Percentiles rank a stretch among this genome's conserved stretches.
These are phyloP conservation scores for Nebria brevicollis DNA, from an alignment of 2,888 invertebrate species.

Conservation along the genomic window DNA sequence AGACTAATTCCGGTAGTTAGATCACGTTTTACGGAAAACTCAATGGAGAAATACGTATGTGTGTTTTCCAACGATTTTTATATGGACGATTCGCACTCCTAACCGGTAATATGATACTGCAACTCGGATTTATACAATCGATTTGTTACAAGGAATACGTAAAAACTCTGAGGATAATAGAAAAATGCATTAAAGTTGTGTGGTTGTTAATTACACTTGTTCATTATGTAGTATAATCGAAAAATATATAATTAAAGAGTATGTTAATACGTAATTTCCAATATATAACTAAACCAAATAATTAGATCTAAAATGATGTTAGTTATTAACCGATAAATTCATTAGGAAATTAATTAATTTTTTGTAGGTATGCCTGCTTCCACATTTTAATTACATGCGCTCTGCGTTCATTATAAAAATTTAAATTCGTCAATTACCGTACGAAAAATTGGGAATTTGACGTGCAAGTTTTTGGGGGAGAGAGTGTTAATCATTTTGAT, in stretches of 20 bases:
- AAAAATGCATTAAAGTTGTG: too few species aligned
- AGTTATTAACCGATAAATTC: neutral
- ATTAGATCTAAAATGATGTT: neutral
- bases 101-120: neutral
- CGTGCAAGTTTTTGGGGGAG: neutral
- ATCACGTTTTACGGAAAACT: neutral
- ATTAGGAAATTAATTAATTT: neutral
- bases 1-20: neutral
- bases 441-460: neutral
- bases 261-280: neutral
- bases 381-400: neutral
- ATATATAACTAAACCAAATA: neutral
- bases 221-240: too few species aligned
- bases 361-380: neutral
- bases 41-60: neutral
- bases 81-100: neutral
- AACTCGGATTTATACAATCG: neutral
- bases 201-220: too few species aligned
- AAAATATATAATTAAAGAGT: neutral
- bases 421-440: neutral
- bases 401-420: neutral
- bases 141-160: neutral
- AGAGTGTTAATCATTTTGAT: neutral
- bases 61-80: neutral
- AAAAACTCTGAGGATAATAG: too few species aligned